Evolutionary conservation across 2,113 vertebrate genomes (phyloP), one percentile per base, ranked within the genome.

Genomic region (Dasyprocta punctata): DNA sequence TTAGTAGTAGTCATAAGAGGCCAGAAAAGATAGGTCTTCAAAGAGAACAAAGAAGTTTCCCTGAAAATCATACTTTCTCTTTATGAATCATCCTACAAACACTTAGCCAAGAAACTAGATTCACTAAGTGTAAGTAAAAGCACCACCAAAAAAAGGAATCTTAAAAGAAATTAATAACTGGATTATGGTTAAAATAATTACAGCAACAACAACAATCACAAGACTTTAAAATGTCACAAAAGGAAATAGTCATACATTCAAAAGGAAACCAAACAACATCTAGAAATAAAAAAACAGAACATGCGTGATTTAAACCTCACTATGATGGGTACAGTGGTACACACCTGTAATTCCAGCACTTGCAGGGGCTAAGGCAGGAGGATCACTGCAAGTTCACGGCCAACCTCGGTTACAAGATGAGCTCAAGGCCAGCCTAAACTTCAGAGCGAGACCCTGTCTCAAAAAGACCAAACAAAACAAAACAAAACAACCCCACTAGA

Each of bases 261-360:
- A 90, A 78, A 86, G 47, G 65, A 26, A 92, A 83, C 12, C 41
- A 95, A 65, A n/a, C 0, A 56, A 71, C 14, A 89, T 73, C 17
- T 67, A 88, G 47, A 91, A 90, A 93, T 67, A 56, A 83, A 84
- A 87, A 63, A 16, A 56, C 10, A 81, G 0, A 86, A 33, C 17
- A 89, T 36, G 14, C 38, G 67, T 36, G 67, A 95, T 92, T 75
- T 92, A 95, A 95, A 86, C 22, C 3, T 88, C 78, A 19, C 65
- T 69, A 13, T 36, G 36, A 33, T 69, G 65, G 65, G 33, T 69
- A 19, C 7, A 36, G 14, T n/a, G 65, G 7, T n/a, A 36, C 33
- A 69, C 17, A 3, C 36, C 17, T n/a, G 14, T 69, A 69, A 69
- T 69, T 17, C 65, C 36, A 67, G 65, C 33, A 67, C 33, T 67